These are phyloP conservation scores for Clusia tigrina DNA, from an alignment of 2,888 invertebrate species.

Conservation along the genomic window DNA sequence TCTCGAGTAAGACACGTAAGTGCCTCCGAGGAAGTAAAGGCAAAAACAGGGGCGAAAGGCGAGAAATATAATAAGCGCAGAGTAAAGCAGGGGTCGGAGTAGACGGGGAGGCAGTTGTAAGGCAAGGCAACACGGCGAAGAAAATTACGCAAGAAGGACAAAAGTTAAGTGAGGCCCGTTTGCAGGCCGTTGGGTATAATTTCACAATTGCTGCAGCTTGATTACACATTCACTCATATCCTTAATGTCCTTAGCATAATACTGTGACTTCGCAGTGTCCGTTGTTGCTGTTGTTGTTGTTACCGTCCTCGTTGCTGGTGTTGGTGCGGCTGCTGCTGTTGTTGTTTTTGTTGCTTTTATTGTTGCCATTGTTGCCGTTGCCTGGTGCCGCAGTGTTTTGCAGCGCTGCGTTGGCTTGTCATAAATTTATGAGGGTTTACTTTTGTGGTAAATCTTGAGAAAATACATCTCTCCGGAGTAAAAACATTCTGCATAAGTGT, in stretches of 20 bases:
- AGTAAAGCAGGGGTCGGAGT: too few species aligned
- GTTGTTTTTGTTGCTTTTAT: slow-evolving; percentile 16
- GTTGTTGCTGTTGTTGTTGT: slow-evolving; percentile 26
- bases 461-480: slow-evolving; percentile 11
- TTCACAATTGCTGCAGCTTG: slow-evolving; percentile 53
- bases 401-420: too few species aligned
- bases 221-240: slow-evolving; percentile 40
- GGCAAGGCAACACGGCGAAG: background rate
- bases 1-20: background rate
- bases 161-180: slow-evolving; percentile 25
- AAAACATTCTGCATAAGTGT: slow-evolving; percentile 12
- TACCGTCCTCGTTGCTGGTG: slow-evolving; percentile 15
- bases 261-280: slow-evolving; percentile 11
- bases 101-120: too few species aligned
- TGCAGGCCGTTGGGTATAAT: slow-evolving; percentile 53
- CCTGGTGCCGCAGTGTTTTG: too few species aligned
- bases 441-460: slow-evolving; percentile 24
- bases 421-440: slow-evolving; percentile 25
- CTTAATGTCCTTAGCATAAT: slow-evolving; percentile 22
- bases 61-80: too few species aligned
- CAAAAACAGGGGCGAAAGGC: background rate
- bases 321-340: slow-evolving; percentile 13
- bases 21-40: background rate
- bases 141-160: slow-evolving; percentile 16
- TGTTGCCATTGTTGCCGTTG: slow-evolving; percentile 31